Conservation (phyloP, 2,888 invertebrate genomes). For the Automeris io region DNA sequence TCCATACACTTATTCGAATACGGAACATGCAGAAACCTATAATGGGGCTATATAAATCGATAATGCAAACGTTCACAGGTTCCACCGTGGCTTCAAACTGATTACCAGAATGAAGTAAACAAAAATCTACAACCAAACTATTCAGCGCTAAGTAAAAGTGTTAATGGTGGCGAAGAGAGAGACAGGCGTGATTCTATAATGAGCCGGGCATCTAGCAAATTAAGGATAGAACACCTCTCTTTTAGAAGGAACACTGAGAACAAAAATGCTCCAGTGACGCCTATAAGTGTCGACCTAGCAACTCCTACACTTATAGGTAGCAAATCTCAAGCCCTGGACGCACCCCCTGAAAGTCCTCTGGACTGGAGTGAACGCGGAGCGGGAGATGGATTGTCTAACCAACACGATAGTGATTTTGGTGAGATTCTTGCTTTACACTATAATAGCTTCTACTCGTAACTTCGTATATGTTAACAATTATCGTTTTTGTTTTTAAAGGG, state of each 20-base stretch:
- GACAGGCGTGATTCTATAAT: slow-evolving; percentile 64
- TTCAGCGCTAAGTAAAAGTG: slow-evolving; percentile 56
- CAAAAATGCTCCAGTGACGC: slow-evolving; percentile 53
- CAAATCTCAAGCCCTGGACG: slow-evolving; percentile 36
- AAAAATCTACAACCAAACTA: slow-evolving; percentile 69
- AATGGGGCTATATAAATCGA: too few species aligned
- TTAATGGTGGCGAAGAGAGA: slow-evolving; percentile 54
- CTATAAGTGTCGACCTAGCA: slow-evolving; percentile 36
- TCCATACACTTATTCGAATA: too few species aligned
- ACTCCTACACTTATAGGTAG: slow-evolving; percentile 24
- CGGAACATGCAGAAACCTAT: not conserved
- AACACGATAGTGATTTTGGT: slow-evolving; percentile 91
- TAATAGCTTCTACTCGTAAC: not conserved
- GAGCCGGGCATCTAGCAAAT: slow-evolving; percentile 64
- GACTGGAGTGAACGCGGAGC: slow-evolving; percentile 87
- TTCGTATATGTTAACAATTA: not conserved
- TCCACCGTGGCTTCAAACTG: slow-evolving; percentile 85
- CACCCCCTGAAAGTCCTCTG: slow-evolving; percentile 60
- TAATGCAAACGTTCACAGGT: too few species aligned
- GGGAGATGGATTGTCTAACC: slow-evolving; percentile 90
- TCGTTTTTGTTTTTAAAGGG: too few species aligned
- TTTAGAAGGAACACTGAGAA: slow-evolving; percentile 49
- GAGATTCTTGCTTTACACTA: slow-evolving; percentile 5
- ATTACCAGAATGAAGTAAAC: slow-evolving; percentile 72
- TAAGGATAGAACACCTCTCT: slow-evolving; percentile 63